Percentiles rank a stretch among this genome's conserved stretches.
phyloP scores from a whole-genome alignment of 2,888 invertebrate species.

The Lymantria dispar region DNA sequence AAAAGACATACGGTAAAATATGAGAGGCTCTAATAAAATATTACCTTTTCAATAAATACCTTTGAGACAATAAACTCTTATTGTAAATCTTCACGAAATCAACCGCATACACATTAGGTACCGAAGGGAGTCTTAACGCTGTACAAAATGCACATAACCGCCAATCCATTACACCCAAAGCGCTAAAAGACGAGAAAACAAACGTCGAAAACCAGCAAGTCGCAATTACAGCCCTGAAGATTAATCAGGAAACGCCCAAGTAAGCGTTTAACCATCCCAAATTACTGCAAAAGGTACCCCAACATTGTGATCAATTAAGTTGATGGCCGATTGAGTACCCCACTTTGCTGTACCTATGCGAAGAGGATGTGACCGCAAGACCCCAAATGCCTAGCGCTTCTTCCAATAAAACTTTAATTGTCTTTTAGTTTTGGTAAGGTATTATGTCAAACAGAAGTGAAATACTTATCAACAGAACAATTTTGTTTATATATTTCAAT shows the following conservation, averaged over 20 bases:
- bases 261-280: slow-evolving; percentile 55
- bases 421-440: slow-evolving; percentile 13
- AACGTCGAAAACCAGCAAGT: slow-evolving; percentile 49
- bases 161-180: slow-evolving; percentile 18
- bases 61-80: too few species aligned
- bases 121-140: background rate
- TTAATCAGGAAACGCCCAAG: slow-evolving; percentile 62
- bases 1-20: too few species aligned
- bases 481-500: too few species aligned
- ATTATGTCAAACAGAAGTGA: background rate
- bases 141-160: background rate
- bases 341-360: slow-evolving; percentile 33
- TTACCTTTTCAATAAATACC: too few species aligned
- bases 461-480: background rate
- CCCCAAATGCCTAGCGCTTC: slow-evolving; percentile 34
- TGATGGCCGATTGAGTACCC: slow-evolving; percentile 49
- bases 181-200: slow-evolving; percentile 45
- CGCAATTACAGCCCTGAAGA: slow-evolving; percentile 57
- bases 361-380: slow-evolving; percentile 38
- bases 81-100: too few species aligned
- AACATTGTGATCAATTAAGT: slow-evolving; percentile 53
- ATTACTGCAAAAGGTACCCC: slow-evolving; percentile 53
- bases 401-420: slow-evolving; percentile 40
- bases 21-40: too few species aligned
- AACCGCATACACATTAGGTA: background rate